Evolutionary conservation across 2,888 invertebrate species (phyloP).

Genomic region (Chirona hameri): DNA sequence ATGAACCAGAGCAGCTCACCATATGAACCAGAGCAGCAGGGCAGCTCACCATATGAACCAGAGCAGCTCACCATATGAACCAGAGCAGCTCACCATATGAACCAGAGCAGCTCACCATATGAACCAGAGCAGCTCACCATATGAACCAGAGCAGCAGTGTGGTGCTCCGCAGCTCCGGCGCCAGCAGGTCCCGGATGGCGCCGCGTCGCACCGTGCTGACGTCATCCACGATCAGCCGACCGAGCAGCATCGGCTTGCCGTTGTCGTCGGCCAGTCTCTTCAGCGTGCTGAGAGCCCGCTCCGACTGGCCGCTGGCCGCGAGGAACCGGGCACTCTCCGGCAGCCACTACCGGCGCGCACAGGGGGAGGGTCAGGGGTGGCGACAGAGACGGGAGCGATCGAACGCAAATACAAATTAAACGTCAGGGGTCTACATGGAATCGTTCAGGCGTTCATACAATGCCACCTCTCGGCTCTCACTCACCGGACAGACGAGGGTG

Average conservation of each 20-base stretch:
- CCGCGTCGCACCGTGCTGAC: slow-evolving; percentile 44
- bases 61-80: too few species aligned
- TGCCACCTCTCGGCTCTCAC: slow-evolving; percentile 35
- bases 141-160: slow-evolving; percentile 88
- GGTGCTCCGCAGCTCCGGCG: slow-evolving; percentile 72
- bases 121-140: slow-evolving; percentile 59
- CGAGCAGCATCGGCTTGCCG: slow-evolving; percentile 80
- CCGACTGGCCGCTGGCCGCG: slow-evolving; percentile 79
- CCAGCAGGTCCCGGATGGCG: slow-evolving; percentile 40
- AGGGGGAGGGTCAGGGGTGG: background rate
- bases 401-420: too few species aligned
- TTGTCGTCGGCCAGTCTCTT: slow-evolving; percentile 84
- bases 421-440: too few species aligned
- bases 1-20: slow-evolving; percentile 43
- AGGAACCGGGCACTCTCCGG: slow-evolving; percentile 90
- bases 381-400: too few species aligned
- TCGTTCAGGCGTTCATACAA: too few species aligned
- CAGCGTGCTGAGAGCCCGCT: slow-evolving; percentile 77
- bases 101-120: too few species aligned
- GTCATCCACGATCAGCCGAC: slow-evolving; percentile 72
- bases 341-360: slow-evolving; percentile 66
- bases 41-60: too few species aligned
- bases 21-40: background rate
- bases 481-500: slow-evolving; percentile 50
- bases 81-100: too few species aligned